phyloP scores from a whole-genome alignment of 1,140 invertebrate genomes.

The Drosophila truncata region DNA sequence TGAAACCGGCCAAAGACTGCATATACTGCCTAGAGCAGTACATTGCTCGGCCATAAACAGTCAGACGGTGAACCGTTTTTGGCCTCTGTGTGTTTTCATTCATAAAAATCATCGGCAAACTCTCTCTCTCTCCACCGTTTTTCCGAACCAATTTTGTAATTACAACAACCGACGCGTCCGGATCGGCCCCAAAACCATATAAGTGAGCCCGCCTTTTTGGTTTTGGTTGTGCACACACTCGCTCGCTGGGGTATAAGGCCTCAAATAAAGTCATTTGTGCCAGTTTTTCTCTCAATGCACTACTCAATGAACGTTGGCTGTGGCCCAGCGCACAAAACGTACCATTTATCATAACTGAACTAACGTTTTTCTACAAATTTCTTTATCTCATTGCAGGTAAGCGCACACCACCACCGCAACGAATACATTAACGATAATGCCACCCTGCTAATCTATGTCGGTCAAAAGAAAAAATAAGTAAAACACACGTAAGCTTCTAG shows the following conservation, averaged over 20 bases:
- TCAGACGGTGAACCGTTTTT: constrained; percentile 45
- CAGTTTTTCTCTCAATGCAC: constrained; percentile 62
- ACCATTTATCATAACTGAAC: constrained; percentile 44
- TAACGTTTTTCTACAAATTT: constrained; percentile 51
- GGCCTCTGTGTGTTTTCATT: constrained; percentile 65
- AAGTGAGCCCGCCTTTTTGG: constrained; percentile 60
- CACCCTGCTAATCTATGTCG: constrained; percentile 66
- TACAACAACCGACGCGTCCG: constrained; percentile 58
- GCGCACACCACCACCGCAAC: constrained; percentile 34
- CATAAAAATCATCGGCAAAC: constrained; percentile 68
- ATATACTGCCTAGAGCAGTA: constrained; percentile 45
- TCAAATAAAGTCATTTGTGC: constrained; percentile 76
- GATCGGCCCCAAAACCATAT: constrained; percentile 59
- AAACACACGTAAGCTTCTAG: constrained; percentile 49
- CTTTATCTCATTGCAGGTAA: constrained; percentile 75
- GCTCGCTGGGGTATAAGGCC: not conserved
- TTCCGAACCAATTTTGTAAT: constrained; percentile 74
- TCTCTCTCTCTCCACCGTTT: constrained; percentile 44
- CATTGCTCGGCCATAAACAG: constrained; percentile 58
- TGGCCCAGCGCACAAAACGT: constrained; percentile 31
- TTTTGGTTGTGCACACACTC: constrained; percentile 45
- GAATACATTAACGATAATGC: constrained; percentile 44
- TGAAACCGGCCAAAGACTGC: constrained; percentile 60
- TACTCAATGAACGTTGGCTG: constrained; percentile 39
- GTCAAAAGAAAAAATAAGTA: constrained; percentile 33